phyloP scores from a whole-genome alignment of 1,140 invertebrate genomes.

The Drosophila lowei region DNA sequence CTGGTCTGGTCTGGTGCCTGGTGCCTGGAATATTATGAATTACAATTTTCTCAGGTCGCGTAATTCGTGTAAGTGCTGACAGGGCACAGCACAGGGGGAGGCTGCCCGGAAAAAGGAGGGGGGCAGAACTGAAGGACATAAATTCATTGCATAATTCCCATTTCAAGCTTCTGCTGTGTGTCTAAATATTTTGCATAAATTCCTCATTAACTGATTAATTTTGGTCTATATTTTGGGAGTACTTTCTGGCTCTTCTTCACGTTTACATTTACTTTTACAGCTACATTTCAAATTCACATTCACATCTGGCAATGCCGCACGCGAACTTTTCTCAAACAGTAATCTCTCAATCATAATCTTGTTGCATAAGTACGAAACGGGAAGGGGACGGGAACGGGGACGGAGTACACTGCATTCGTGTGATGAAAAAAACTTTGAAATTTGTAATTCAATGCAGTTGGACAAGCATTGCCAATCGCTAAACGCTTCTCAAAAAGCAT shows the following conservation, averaged over 20 bases:
- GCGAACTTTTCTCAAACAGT: too few relatives aligned
- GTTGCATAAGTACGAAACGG: slow-evolving; percentile 26
- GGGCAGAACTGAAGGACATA: slow-evolving; percentile 36
- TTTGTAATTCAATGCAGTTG: slow-evolving; percentile 54
- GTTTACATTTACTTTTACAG: too few relatives aligned
- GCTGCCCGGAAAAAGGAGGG: too few relatives aligned
- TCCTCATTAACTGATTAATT: slow-evolving; percentile 45
- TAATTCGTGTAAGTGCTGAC: slow-evolving; percentile 69
- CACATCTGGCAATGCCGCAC: slow-evolving; percentile 11
- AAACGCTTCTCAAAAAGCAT: slow-evolving; percentile 40
- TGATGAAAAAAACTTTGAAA: background rate
- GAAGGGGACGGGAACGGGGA: background rate
- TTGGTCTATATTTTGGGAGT: background rate
- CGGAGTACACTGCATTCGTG: background rate
- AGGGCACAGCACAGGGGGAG: slow-evolving; percentile 22
- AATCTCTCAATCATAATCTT: slow-evolving; percentile 30
- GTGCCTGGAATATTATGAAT: slow-evolving; percentile 68
- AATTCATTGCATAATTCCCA: slow-evolving; percentile 70
- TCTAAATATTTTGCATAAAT: slow-evolving; percentile 48
- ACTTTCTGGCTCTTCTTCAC: too few relatives aligned
- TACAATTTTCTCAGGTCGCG: slow-evolving; percentile 68
- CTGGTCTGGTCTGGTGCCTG: slow-evolving; percentile 5
- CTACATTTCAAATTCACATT: slow-evolving; percentile 39
- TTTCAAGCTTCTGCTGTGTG: slow-evolving; percentile 13
- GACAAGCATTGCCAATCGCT: slow-evolving; percentile 61